phyloP scores from a whole-genome alignment of 2,888 invertebrate genomes.

The Amitus sp. region DNA sequence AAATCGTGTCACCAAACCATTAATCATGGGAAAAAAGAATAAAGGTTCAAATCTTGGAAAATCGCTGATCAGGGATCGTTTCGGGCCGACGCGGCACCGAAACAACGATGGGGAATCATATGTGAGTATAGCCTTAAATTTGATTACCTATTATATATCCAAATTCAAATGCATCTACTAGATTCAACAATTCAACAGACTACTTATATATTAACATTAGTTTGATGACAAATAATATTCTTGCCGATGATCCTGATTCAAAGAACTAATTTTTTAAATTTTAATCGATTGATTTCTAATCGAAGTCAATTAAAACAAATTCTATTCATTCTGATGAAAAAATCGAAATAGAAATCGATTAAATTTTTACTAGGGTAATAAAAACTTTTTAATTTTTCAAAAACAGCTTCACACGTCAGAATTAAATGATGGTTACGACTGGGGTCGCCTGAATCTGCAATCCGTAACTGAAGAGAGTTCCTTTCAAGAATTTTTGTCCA shows the following conservation, averaged over 20 bases:
- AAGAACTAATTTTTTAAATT: too few species aligned
- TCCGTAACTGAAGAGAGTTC: slow-evolving; percentile 97
- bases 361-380: slow-evolving; percentile 13
- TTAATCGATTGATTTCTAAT: not conserved
- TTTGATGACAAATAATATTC: too few species aligned
- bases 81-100: slow-evolving; percentile 72
- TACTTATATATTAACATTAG: too few species aligned
- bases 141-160: too few species aligned
- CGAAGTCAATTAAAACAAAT: too few species aligned
- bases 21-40: slow-evolving; percentile 83
- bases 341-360: too few species aligned
- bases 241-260: too few species aligned
- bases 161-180: too few species aligned
- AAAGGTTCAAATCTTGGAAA: slow-evolving; percentile 72
- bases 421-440: slow-evolving; percentile 89
- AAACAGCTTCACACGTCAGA: slow-evolving; percentile 67
- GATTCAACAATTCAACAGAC: too few species aligned
- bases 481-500: slow-evolving; percentile 94
- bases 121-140: slow-evolving; percentile 7
- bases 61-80: slow-evolving; percentile 80
- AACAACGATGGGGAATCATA: slow-evolving; percentile 71
- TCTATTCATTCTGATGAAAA: too few species aligned
- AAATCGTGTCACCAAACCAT: slow-evolving; percentile 57
- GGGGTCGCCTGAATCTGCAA: slow-evolving; percentile 88
- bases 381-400: slow-evolving; percentile 13